Evolutionary conservation across 23 tunicate genomes (phyloP), one percentile per base, ranked within the genome.

Genomic region (Clavelina lepadiformis): DNA sequence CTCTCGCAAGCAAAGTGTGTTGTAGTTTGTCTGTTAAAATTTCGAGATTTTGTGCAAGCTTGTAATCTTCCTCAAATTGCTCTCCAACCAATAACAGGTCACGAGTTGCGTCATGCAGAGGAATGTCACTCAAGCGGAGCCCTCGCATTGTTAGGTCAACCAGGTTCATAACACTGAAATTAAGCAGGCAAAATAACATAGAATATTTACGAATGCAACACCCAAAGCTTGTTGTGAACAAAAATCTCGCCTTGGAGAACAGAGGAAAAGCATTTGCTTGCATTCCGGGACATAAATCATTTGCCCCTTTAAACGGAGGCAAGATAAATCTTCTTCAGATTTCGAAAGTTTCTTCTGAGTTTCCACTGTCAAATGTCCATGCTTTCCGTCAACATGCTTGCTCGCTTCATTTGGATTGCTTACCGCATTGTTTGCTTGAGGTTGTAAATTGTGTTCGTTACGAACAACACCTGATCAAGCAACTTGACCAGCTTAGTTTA

Each of bases 81-180:
- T 89, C 97, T 18, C 89, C 83, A 34, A 89, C 62, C 69, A 79
- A 50, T 11, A 89, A 25, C 24, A 89, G 59, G 62, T 89, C 97
- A 35, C 97, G 60, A 18, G 97, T 89, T 5, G 97, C 97, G 37
- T 89, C 97, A 34, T 89, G 97, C 5, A 89, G 75, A 8, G 97
- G 89, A 27, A 89, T 68, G 31, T 89, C 89, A 36, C 80, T 70
- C 33, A 89, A 49, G 55, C 54, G 46, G 15, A 89, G 56, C 13
- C 85, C 85, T 4, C 80, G 77, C 30, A 20, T 35, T 62, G 68
- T 75, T 13, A 89, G 82, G 34, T 89, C 97, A 38, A 81, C 97
- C 59, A 89, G 38, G 38, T 75, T 89, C 83, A 81, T 77, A 27
- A 89, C 97, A 35, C 97, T 88, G 66, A 34, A 59, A 69, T 3